phyloP scores from a whole-genome alignment of 2,113 vertebrate species.

The Elgaria multicarinata region DNA sequence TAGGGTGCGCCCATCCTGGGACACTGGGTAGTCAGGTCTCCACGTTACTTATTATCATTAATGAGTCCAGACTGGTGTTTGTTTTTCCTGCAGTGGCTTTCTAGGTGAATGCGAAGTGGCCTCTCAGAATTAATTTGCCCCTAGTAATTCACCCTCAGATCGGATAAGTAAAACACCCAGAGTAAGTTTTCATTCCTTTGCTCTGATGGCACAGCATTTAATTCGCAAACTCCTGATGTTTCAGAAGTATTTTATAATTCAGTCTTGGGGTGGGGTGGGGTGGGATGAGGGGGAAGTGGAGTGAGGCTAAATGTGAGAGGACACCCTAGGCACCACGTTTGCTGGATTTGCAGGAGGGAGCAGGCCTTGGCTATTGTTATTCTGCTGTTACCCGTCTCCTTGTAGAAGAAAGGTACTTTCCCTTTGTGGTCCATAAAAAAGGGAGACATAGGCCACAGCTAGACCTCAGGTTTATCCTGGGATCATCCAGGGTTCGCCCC shows the following conservation, averaged over 20 bases:
- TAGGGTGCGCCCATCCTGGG: neutral
- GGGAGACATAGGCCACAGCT: neutral
- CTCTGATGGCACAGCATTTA: neutral
- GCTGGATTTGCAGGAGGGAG: neutral
- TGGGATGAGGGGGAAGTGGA: neutral
- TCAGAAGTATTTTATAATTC: neutral
- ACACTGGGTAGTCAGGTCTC: neutral
- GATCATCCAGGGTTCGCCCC: no score
- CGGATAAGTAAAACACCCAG: neutral
- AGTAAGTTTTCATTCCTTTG: neutral
- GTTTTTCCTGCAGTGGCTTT: neutral
- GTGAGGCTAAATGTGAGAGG: neutral
- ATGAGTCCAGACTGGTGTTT: no score
- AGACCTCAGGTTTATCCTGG: no score
- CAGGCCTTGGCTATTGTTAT: neutral
- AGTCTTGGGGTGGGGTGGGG: neutral
- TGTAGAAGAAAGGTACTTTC: neutral
- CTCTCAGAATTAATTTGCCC: neutral
- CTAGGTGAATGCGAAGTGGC: neutral
- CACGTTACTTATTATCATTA: neutral
- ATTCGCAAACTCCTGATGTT: neutral
- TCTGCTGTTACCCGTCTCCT: neutral
- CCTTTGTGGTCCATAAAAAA: neutral
- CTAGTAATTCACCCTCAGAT: neutral
- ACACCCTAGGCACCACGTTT: neutral